These are phyloP conservation scores for Carcina quercana DNA, from an alignment of 2,888 invertebrate species.

Conservation along the genomic window DNA sequence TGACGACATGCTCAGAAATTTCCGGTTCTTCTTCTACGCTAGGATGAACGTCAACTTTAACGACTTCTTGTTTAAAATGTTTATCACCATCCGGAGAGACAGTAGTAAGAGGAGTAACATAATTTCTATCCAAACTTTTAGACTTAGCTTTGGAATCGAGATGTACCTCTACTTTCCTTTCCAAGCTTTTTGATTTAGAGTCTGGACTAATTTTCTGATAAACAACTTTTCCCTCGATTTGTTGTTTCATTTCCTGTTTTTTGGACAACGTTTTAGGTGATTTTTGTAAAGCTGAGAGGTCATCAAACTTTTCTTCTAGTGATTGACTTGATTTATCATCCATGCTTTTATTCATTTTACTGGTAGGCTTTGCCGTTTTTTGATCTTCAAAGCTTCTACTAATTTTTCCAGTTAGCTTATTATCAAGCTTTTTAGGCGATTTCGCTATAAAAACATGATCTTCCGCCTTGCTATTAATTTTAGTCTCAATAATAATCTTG, in stretches of 20 bases:
- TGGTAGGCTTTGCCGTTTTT: constrained; percentile 68
- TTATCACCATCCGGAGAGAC: constrained; percentile 50
- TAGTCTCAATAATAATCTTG: constrained; percentile 80
- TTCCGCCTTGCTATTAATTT: constrained; percentile 83
- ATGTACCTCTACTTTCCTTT: constrained; percentile 76
- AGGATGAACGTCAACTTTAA: constrained; percentile 64
- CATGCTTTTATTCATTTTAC: constrained; percentile 76
- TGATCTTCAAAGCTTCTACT: constrained; percentile 78
- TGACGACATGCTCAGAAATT: constrained; percentile 10
- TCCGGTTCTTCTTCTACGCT: constrained; percentile 40
- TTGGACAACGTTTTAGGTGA: constrained; percentile 75
- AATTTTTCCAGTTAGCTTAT: constrained; percentile 70
- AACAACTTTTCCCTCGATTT: constrained; percentile 77
- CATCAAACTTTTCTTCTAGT: constrained; percentile 76
- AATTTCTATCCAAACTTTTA: constrained; percentile 80
- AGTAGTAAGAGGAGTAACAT: constrained; percentile 57
- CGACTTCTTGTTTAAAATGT: constrained; percentile 65
- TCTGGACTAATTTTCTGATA: constrained; percentile 70
- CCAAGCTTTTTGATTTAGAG: constrained; percentile 80
- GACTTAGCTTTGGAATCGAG: constrained; percentile 75
- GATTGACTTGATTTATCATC: constrained; percentile 77
- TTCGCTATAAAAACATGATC: constrained; percentile 85
- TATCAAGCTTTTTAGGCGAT: constrained; percentile 81
- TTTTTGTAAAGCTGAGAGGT: constrained; percentile 69
- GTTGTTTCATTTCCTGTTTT: constrained; percentile 76